Evolutionary conservation across 2,888 invertebrate species (phyloP).

Genomic region (Herminia tarsipennalis): DNA sequence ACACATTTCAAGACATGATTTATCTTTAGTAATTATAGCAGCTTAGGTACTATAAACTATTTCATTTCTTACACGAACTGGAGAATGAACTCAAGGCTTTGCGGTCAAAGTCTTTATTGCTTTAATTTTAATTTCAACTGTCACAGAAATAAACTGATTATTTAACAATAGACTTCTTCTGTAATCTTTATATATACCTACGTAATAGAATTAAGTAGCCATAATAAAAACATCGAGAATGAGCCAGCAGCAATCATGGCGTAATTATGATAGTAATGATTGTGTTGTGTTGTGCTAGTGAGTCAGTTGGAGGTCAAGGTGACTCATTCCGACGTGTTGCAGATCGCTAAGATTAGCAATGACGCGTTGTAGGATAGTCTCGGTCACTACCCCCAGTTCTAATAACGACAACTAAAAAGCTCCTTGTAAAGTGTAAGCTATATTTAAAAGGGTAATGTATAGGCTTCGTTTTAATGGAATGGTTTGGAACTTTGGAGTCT

Average conservation of each 20-base stretch:
- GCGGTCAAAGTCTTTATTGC: background rate
- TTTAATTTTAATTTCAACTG: background rate
- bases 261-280: conserved; percentile 47
- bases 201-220: conserved; percentile 12
- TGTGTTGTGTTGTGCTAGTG: conserved; percentile 46
- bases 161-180: background rate
- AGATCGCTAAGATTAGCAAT: conserved; percentile 71
- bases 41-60: conserved; percentile 4
- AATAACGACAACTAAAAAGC: conserved; percentile 7
- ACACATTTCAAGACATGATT: conserved; percentile 2
- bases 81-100: background rate
- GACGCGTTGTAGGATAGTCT: conserved; percentile 61
- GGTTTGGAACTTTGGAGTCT: too few relatives aligned
- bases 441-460: background rate
- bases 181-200: too few relatives aligned
- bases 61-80: conserved; percentile 4
- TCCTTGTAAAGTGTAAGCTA: conserved; percentile 4
- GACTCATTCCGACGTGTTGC: conserved; percentile 53
- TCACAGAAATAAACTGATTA: background rate
- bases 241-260: conserved; percentile 22
- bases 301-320: conserved; percentile 68
- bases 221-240: conserved; percentile 17
- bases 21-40: conserved; percentile 4
- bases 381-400: conserved; percentile 58
- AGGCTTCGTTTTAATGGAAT: too few relatives aligned